Base-by-base conservation (phyloP, 2,888 invertebrate species). In the Caenorhabditis zanzibari region DNA sequence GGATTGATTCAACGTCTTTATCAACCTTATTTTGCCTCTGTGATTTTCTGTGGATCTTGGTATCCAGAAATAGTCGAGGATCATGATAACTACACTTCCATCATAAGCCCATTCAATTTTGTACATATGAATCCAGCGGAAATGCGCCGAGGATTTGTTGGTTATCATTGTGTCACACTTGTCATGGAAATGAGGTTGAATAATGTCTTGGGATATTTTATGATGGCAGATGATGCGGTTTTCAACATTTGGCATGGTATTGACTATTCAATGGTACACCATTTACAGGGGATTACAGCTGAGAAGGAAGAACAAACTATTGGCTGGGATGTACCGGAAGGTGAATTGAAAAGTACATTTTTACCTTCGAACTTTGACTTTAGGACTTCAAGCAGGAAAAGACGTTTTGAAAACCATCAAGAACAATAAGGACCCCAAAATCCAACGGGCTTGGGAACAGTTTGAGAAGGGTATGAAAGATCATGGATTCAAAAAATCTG, bases 211-310 rank as follows among this genome's bases (percentile, higher is more conserved):
- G 84, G 84, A 6, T 82, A 82, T 22, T 74, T 71, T 41, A 14
- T 74, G 38, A 61, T 84, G 77, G 63, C 81, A 0, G 84, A 84
- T 56, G 84, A 84, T 41, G 2, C 69, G 0, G 28, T 71, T 19
- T 84, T 77, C 69, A 84, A 84, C 22, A 75, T 84, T 49, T 84
- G 84, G 84, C 80, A 81, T 28, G 26, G 49, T 41, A 69, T 84
- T 14, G 81, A 82, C 58, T 77, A 47, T 16, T 44, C 32, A 35
- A 64, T 59, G 44, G 73, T 77, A 44, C 63, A 61, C 47, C 69
- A 76, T 44, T 10, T 66, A 7, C 38, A 1, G 7, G 59, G 59
- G 14, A 9, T 14, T 12, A 12, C 10, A 26, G 0, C 35, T n/a
- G 14, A 24, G 32, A 16, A 7, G 6, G 59, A 32, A 7, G 7